These are phyloP conservation scores for Torymus aiolomorphi DNA, from an alignment of 2,888 invertebrate species.

Conservation along the genomic window DNA sequence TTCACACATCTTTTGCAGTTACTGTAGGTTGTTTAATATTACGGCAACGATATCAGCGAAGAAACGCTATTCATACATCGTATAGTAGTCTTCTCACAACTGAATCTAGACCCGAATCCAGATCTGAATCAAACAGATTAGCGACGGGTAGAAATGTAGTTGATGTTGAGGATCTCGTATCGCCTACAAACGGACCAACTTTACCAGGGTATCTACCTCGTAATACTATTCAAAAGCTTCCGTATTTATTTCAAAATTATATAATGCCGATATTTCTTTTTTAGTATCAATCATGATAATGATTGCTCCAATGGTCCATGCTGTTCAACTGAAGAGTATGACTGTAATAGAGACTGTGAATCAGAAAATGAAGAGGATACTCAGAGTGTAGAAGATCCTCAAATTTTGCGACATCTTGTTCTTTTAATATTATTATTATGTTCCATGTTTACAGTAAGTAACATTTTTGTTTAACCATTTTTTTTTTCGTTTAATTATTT, in stretches of 20 bases:
- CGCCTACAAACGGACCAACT: conserved; percentile 57
- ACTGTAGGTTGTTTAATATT: conserved; percentile 88
- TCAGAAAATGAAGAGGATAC: conserved; percentile 64
- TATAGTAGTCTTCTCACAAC: conserved; percentile 63
- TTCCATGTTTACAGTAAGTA: conserved; percentile 92
- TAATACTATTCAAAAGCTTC: not conserved
- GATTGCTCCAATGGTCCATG: conserved; percentile 67
- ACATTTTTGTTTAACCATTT: not conserved
- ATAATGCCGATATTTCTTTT: conserved; percentile 26
- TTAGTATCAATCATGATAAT: conserved; percentile 61
- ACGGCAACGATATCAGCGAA: conserved; percentile 87
- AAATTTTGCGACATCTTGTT: conserved; percentile 88
- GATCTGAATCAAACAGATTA: conserved; percentile 47
- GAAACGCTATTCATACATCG: conserved; percentile 73
- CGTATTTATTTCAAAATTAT: not conserved
- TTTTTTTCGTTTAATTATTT: too few species aligned
- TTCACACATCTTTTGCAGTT: conserved; percentile 77
- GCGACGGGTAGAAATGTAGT: conserved; percentile 63
- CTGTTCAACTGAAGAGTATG: conserved; percentile 65
- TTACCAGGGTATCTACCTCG: conserved; percentile 51
- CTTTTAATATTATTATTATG: conserved; percentile 87
- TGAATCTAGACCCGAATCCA: not conserved
- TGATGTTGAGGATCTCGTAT: conserved; percentile 74
- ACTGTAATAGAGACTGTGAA: conserved; percentile 69
- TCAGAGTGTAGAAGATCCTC: conserved; percentile 80